Percentiles rank a stretch among this genome's conserved stretches.
Evolutionary conservation across 2,797 vertebrate species (phyloP).

Genomic region (Coilia nasus): DNA sequence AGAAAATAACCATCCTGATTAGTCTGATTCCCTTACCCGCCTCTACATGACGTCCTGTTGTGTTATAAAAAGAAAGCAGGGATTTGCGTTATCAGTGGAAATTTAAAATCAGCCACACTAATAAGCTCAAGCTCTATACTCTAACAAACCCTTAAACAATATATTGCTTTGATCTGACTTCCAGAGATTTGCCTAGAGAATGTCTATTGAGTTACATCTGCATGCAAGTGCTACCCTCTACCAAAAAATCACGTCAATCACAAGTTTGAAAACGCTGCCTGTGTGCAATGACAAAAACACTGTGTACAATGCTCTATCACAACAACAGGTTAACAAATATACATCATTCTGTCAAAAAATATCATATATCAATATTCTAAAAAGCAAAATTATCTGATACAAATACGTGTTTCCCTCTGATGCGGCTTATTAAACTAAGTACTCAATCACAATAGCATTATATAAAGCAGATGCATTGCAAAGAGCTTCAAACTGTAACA

Average conservation of each 20-base stretch:
- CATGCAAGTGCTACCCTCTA: constrained; percentile 59
- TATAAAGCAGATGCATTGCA: neutral
- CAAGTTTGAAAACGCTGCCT: neutral
- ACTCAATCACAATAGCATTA: neutral
- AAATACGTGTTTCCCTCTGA: neutral
- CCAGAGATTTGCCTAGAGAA: neutral
- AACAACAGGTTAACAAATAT: constrained; percentile 73
- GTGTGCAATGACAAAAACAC: neutral
- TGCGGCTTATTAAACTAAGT: neutral
- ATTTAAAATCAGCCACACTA: neutral
- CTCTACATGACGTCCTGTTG: neutral
- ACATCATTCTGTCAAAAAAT: constrained; percentile 74
- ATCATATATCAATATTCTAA: constrained; percentile 61
- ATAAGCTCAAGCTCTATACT: neutral
- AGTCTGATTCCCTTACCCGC: neutral
- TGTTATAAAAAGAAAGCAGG: neutral
- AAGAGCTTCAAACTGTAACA: neutral
- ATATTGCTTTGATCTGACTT: constrained; percentile 2
- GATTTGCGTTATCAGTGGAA: neutral
- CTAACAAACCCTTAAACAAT: neutral
- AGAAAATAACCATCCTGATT: neutral
- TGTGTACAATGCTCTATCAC: constrained; percentile 59
- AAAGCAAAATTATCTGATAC: constrained; percentile 6
- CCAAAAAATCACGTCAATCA: constrained; percentile 5
- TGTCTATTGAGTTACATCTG: constrained; percentile 37